Conservation (phyloP, 2,113 vertebrate species). For the Prinia subflava region DNA sequence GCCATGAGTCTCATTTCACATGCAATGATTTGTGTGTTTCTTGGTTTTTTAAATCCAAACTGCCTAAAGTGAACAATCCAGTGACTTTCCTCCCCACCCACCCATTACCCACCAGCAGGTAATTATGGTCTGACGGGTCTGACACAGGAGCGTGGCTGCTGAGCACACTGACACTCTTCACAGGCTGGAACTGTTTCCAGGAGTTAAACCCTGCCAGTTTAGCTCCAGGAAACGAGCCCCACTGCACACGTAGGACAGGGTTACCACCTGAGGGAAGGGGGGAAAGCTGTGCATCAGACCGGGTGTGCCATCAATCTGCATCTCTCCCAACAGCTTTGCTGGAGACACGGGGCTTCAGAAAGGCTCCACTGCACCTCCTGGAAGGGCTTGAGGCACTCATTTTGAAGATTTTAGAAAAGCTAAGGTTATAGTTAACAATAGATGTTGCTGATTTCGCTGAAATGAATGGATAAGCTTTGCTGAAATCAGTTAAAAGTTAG, state of each 20-base stretch:
- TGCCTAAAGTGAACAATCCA: background rate
- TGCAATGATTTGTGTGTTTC: background rate
- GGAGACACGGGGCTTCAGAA: background rate
- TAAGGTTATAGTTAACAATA: too few relatives aligned
- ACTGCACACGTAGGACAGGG: background rate
- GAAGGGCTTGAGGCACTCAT: too few relatives aligned
- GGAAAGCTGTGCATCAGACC: background rate
- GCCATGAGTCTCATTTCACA: background rate
- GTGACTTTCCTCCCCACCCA: background rate
- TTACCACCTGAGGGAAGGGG: background rate
- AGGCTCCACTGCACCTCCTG: background rate
- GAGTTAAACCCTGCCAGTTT: background rate
- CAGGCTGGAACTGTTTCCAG: background rate
- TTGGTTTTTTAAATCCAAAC: background rate
- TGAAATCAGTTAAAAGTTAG: too few relatives aligned
- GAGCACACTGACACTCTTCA: background rate
- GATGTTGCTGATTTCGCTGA: too few relatives aligned
- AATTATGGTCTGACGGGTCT: background rate
- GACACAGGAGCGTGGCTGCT: background rate
- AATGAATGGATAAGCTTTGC: too few relatives aligned
- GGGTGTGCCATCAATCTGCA: background rate
- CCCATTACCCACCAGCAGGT: background rate
- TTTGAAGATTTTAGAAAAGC: too few relatives aligned
- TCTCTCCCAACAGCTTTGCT: background rate
- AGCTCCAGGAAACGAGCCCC: fast-evolving